phyloP scores from a whole-genome alignment of 2,888 invertebrate species.

The Himalopsyche kuldschensis region DNA sequence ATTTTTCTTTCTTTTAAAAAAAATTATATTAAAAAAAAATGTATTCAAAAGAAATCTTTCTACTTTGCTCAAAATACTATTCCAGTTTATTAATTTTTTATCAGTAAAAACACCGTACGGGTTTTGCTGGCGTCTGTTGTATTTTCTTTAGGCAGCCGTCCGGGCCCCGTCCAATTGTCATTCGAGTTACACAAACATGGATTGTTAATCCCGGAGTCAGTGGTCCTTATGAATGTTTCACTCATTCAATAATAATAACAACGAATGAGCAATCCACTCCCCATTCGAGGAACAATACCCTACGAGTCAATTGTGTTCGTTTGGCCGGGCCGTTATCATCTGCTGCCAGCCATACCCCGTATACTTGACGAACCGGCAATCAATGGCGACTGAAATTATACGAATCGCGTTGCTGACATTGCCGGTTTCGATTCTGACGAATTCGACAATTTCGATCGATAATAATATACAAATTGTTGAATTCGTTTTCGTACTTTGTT shows the following conservation, averaged over 20 bases:
- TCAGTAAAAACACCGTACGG: too few relatives aligned
- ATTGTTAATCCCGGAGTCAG: background rate
- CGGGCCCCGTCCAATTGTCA: background rate
- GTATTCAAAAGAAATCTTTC: too few relatives aligned
- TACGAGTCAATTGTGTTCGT: conserved; percentile 23
- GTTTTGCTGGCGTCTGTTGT: too few relatives aligned
- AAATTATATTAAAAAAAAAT: too few relatives aligned
- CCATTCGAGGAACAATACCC: conserved; percentile 20
- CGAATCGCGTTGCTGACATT: background rate
- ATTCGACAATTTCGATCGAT: background rate
- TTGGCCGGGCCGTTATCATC: conserved; percentile 30
- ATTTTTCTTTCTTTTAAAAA: too few relatives aligned
- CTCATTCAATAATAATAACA: conserved; percentile 24
- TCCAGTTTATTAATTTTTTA: too few relatives aligned
- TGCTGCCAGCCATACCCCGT: conserved; percentile 8
- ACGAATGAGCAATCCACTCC: conserved; percentile 18
- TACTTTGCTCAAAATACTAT: too few relatives aligned
- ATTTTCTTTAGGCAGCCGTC: background rate
- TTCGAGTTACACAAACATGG: background rate
- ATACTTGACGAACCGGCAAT: background rate
- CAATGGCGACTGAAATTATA: background rate
- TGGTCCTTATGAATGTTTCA: conserved; percentile 33
- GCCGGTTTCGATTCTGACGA: background rate
- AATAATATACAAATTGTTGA: background rate
- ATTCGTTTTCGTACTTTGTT: background rate